Evolutionary conservation across 2,888 invertebrate genomes (phyloP), one percentile per base, ranked within the genome.

Genomic region (Meliscaeva auricollis): DNA sequence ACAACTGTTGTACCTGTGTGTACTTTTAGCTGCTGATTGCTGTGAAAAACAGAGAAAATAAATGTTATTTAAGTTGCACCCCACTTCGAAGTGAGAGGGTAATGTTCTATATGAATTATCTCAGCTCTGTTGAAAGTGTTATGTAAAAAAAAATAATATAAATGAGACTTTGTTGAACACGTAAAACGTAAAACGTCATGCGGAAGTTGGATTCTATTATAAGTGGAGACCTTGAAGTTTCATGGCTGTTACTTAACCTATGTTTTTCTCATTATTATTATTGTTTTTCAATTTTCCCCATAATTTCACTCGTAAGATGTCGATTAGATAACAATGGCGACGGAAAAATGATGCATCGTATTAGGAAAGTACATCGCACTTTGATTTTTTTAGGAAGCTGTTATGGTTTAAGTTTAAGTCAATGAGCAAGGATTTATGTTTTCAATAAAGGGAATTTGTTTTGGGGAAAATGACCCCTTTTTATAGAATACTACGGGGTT

Each of bases 161-260:
- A n/a, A 54, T 54, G 52, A 20, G 38, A 26, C 41, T 60, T 60
- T 4, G 22, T 15, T 7, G 46, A 44, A 50, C 15, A 32, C 22
- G 13, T 62, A 35, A 60, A 15, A 78, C 66, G 60, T 72, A 46
- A 74, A 62, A 80, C 74, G 64, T 73, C 56, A 50, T 56, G 48
- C 75, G 80, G 75, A 81, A 81, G 69, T 75, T 38, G 13, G 54
- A 56, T 64, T 38, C 56, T 17, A n/a, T 8, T 58, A 66, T 9
- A 20, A 62, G 32, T 75, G 38, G 48, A 52, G 56, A 41, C 54
- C 38, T 64, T 64, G 44, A 64, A 38, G 30, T 11, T 50, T 75
- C 75, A 70, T 8, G 69, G 75, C 69, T 62, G 2, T 62, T 68
- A 56, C 44, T 79, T 68, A 58, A 73, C 46, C 58, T 60, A 44